Conservation (phyloP, 1,140 invertebrate species). For the Procambarus clarkii region DNA sequence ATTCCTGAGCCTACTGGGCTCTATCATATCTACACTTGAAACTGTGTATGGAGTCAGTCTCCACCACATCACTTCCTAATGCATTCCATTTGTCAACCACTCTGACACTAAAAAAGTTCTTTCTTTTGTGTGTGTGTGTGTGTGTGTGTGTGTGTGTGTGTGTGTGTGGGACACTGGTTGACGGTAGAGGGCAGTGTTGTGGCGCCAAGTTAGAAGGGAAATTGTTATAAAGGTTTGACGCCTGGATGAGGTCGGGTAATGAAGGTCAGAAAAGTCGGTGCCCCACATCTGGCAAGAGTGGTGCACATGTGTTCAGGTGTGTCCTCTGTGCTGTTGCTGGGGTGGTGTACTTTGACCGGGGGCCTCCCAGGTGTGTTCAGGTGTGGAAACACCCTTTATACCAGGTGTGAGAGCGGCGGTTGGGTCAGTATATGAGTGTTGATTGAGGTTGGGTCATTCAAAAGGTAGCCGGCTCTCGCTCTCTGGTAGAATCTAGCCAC, state of each 20-base stretch:
- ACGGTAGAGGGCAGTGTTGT: neutral
- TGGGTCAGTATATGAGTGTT: neutral
- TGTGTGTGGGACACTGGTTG: neutral
- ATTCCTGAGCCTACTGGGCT: too few relatives aligned
- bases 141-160: neutral
- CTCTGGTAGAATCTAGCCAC: too few relatives aligned
- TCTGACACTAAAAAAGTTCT: too few relatives aligned
- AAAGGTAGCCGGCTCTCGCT: neutral
- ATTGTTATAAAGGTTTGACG: slow-evolving; percentile 8
- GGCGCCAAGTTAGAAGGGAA: slow-evolving; percentile 19
- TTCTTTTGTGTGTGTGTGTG: too few relatives aligned
- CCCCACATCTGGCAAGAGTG: slow-evolving; percentile 33
- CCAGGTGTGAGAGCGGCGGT: neutral
- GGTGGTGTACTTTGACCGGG: neutral
- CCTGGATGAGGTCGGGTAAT: neutral
- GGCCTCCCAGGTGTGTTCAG: neutral
- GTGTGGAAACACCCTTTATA: neutral
- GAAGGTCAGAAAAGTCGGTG: slow-evolving; percentile 15
- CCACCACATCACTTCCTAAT: too few relatives aligned
- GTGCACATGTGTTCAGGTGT: slow-evolving; percentile 32
- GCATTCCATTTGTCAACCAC: too few relatives aligned
- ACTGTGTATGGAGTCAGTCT: too few relatives aligned
- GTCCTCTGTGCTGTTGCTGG: neutral
- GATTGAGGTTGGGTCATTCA: neutral
- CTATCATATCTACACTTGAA: too few relatives aligned